These are phyloP conservation scores for Perithous albicinctus DNA, from an alignment of 2,888 invertebrate genomes.

Conservation along the genomic window DNA sequence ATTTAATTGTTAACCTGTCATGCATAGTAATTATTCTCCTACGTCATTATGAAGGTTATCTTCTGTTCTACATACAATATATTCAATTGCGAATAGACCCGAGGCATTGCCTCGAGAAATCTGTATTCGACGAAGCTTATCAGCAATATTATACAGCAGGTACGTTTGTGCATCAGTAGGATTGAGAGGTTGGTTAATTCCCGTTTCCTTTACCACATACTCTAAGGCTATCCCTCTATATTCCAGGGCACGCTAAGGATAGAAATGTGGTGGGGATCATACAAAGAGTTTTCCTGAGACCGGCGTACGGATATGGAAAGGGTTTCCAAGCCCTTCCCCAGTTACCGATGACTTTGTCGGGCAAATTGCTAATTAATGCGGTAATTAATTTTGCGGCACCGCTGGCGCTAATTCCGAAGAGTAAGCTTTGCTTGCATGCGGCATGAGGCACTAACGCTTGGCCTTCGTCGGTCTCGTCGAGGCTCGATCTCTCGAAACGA, in stretches of 20 bases:
- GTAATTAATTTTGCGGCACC: conserved; percentile 79
- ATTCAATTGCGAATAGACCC: background rate
- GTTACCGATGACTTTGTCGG: conserved; percentile 74
- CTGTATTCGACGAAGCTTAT: background rate
- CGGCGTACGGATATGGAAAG: background rate
- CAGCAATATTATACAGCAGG: conserved; percentile 4
- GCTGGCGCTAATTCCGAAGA: conserved; percentile 60
- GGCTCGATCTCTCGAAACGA: conserved; percentile 58
- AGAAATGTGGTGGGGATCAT: conserved; percentile 30
- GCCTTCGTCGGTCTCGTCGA: conserved; percentile 49
- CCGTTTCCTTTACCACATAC: conserved; percentile 20
- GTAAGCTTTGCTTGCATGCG: conserved; percentile 42
- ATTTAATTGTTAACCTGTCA: background rate
- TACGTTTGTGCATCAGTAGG: conserved; percentile 22
- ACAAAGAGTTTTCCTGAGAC: conserved; percentile 68
- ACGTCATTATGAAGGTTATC: background rate
- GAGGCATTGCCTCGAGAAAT: background rate
- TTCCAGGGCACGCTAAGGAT: background rate
- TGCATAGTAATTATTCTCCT: background rate
- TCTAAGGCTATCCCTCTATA: background rate
- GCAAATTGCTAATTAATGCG: conserved; percentile 79
- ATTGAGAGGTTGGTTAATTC: conserved; percentile 44
- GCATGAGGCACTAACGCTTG: conserved; percentile 8
- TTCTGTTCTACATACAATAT: background rate
- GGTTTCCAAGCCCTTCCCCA: conserved; percentile 12